phyloP scores from a whole-genome alignment of 2,797 vertebrate genomes.

The Protosalanx chinensis region DNA sequence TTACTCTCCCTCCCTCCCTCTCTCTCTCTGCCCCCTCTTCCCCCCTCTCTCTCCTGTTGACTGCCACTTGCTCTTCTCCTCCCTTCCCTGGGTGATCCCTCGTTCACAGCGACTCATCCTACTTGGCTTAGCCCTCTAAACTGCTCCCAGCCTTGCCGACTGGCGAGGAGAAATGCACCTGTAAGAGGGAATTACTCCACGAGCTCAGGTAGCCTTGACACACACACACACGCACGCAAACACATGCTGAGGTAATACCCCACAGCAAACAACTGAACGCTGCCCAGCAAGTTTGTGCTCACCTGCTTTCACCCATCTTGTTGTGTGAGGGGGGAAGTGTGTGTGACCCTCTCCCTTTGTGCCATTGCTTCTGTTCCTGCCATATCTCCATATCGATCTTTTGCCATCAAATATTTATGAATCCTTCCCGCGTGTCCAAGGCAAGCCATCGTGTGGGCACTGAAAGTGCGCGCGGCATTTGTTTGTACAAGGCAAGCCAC shows the following conservation, averaged over 20 bases:
- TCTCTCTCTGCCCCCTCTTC: constrained; percentile 27
- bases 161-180: constrained; percentile 57
- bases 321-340: background rate
- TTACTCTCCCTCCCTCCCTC: background rate
- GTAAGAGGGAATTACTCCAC: constrained; percentile 64
- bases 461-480: constrained; percentile 6
- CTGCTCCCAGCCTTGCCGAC: constrained; percentile 53
- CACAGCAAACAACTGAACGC: too few relatives aligned
- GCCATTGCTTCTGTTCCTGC: constrained; percentile 62
- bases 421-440: constrained; percentile 48
- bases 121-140: constrained; percentile 35
- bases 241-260: background rate
- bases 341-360: constrained; percentile 37
- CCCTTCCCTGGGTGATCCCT: constrained; percentile 57
- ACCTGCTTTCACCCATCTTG: too few relatives aligned
- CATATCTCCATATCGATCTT: constrained; percentile 63
- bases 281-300: background rate
- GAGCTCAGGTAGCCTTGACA: constrained; percentile 9
- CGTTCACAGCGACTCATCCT: background rate
- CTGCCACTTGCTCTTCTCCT: constrained; percentile 30
- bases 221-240: background rate
- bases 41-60: constrained; percentile 28
- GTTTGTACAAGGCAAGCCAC: too few relatives aligned
- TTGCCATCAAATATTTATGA: constrained; percentile 73
- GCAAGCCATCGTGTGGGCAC: too few relatives aligned